A percentile compares a stretch with the other conserved stretches of the same genome.
These are phyloP conservation scores for Erebia palarica DNA, from an alignment of 2,888 invertebrate genomes.

Conservation along the genomic window DNA sequence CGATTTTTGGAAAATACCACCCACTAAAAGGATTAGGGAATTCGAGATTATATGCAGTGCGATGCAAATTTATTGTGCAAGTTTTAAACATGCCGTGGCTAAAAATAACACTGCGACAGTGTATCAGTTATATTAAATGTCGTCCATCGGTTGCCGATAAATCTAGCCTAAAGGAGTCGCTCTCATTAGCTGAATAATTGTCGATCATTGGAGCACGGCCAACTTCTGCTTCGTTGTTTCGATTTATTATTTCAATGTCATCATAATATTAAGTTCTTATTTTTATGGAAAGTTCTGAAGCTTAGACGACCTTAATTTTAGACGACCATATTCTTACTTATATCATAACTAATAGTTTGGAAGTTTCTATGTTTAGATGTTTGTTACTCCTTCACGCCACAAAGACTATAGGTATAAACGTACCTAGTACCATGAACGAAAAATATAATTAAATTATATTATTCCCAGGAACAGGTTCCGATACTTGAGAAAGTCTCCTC, in stretches of 20 bases:
- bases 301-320: too few relatives aligned
- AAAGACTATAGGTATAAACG: too few relatives aligned
- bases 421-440: too few relatives aligned
- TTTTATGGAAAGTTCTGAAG: neutral
- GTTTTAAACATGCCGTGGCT: conserved; percentile 9
- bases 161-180: conserved; percentile 33
- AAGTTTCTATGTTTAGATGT: too few relatives aligned
- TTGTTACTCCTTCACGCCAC: too few relatives aligned
- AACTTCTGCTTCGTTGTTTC: conserved; percentile 25
- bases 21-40: too few relatives aligned
- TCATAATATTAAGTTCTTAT: neutral
- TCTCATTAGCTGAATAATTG: conserved; percentile 38
- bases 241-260: conserved; percentile 9
- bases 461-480: too few relatives aligned
- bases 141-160: conserved; percentile 27
- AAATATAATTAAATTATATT: too few relatives aligned
- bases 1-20: too few relatives aligned
- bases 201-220: conserved; percentile 29
- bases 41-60: neutral
- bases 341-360: too few relatives aligned
- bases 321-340: too few relatives aligned
- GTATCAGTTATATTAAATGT: conserved; percentile 11
- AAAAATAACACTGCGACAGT: conserved; percentile 11
- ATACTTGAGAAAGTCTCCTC: too few relatives aligned
- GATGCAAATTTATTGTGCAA: neutral